Evolutionary conservation across 2,888 invertebrate genomes (phyloP).

Genomic region (Xanthia togata): DNA sequence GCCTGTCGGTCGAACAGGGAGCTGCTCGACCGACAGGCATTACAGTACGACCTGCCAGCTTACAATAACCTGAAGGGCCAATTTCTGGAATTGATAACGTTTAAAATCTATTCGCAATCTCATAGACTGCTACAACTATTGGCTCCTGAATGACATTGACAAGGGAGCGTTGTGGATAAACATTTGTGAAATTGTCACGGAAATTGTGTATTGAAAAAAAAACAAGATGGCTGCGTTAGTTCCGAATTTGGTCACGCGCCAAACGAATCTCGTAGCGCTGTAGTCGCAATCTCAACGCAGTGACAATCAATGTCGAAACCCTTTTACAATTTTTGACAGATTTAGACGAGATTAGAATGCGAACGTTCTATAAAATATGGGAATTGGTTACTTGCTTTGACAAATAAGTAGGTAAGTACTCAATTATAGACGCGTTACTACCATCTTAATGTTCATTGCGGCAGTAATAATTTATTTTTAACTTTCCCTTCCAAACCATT

Average conservation of each 20-base stretch:
- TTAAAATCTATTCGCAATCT: not conserved
- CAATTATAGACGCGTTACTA: not conserved
- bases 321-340: not conserved
- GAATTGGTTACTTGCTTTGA: not conserved
- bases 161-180: not conserved
- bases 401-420: not conserved
- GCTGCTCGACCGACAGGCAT: constrained; percentile 15
- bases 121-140: not conserved
- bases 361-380: not conserved
- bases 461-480: not conserved
- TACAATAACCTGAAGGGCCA: constrained; percentile 1
- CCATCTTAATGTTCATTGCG: not conserved
- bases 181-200: not conserved
- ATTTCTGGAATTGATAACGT: not conserved
- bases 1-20: too few relatives aligned
- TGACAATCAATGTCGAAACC: not conserved
- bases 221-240: not conserved
- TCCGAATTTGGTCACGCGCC: not conserved
- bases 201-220: not conserved
- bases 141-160: not conserved
- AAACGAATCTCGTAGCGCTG: not conserved
- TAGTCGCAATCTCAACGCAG: not conserved
- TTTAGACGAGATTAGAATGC: not conserved
- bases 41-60: constrained; percentile 12
- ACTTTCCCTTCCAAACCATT: not conserved